Conservation (phyloP, 2,888 invertebrate species). For the Eristalinus sepulchralis region DNA sequence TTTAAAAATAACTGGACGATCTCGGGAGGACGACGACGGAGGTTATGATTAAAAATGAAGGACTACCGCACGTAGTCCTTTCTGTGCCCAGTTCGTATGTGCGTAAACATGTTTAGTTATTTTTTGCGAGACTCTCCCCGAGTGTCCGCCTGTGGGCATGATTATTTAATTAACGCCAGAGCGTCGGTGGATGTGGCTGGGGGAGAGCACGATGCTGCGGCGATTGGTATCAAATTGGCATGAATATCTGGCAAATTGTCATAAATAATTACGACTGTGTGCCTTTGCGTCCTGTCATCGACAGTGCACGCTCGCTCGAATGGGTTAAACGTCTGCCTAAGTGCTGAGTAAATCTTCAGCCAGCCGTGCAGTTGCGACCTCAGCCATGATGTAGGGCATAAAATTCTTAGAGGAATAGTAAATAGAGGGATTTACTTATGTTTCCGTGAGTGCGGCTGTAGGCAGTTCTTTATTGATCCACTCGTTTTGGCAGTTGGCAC, state of each 20-base stretch:
- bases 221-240: not conserved
- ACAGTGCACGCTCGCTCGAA: not conserved
- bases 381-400: not conserved
- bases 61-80: not conserved
- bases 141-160: not conserved
- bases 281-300: not conserved
- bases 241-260: not conserved
- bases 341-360: not conserved
- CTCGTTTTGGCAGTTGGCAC: not conserved
- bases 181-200: not conserved
- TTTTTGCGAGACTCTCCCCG: not conserved
- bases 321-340: not conserved
- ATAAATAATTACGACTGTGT: not conserved
- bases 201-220: not conserved
- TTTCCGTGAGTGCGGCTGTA: not conserved
- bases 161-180: not conserved
- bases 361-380: not conserved
- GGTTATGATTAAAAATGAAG: slow-evolving; percentile 20
- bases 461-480: not conserved
- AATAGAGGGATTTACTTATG: not conserved
- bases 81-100: not conserved
- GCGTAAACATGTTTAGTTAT: not conserved
- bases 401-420: not conserved
- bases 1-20: slow-evolving; percentile 21
- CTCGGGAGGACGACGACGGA: not conserved